phyloP scores from a whole-genome alignment of 2,888 invertebrate species.

The Biston stratarius region DNA sequence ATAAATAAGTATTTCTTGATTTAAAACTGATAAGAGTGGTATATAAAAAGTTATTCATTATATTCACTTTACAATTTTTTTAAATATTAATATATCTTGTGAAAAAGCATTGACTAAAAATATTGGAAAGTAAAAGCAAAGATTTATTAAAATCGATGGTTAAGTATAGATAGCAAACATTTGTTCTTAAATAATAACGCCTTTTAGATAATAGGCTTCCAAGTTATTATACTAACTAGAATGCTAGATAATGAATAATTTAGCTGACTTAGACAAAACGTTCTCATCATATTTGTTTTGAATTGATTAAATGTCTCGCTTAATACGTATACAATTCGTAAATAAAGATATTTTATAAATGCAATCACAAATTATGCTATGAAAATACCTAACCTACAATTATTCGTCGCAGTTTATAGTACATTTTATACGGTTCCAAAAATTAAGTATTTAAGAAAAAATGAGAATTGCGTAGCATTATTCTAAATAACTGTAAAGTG shows the following conservation, averaged over 20 bases:
- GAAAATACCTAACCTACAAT: neutral
- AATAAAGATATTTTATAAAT: neutral
- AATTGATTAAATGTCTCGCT: neutral
- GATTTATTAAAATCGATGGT: constrained; percentile 7
- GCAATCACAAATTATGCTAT: neutral
- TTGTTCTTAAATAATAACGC: constrained; percentile 34
- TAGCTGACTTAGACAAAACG: constrained; percentile 6
- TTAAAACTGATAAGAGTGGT: neutral
- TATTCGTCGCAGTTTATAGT: neutral
- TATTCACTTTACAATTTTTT: neutral
- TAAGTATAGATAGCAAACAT: constrained; percentile 20
- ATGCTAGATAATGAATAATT: constrained; percentile 49
- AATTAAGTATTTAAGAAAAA: constrained; percentile 32
- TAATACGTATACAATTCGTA: neutral
- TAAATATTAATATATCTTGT: neutral
- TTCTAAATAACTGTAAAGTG: constrained; percentile 83
- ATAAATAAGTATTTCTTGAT: neutral
- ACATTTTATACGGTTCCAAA: constrained; percentile 1
- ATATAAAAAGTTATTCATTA: neutral
- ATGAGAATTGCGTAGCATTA: constrained; percentile 78
- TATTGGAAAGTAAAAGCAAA: constrained; percentile 1
- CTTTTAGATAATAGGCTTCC: constrained; percentile 48
- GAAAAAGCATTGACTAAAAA: constrained; percentile 6
- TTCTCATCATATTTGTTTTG: neutral
- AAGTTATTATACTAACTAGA: constrained; percentile 44